These are phyloP conservation scores for Syngnathus typhle DNA, from an alignment of 2,113 vertebrate genomes.

Conservation along the genomic window DNA sequence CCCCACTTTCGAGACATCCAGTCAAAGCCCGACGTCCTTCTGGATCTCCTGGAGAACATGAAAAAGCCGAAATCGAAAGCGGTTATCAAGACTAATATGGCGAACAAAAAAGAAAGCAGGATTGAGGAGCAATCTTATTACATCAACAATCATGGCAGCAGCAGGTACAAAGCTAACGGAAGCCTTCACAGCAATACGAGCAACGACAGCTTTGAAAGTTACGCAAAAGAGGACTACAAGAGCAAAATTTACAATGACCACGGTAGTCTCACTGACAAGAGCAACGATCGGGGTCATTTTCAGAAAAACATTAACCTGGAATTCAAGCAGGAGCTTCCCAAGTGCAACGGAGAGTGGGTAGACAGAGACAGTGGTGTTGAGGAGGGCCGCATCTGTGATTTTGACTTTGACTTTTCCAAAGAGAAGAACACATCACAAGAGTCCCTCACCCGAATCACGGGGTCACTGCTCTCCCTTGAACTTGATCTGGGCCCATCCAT, in stretches of 20 bases:
- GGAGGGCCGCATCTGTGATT: constrained; percentile 73
- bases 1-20: constrained; percentile 41
- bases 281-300: constrained; percentile 47
- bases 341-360: constrained; percentile 80
- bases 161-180: constrained; percentile 47
- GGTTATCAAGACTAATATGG: constrained; percentile 68
- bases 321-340: constrained; percentile 79
- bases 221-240: constrained; percentile 43
- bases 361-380: constrained; percentile 81
- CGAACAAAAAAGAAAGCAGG: constrained; percentile 69
- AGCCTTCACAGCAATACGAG: constrained; percentile 60
- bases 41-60: constrained; percentile 69
- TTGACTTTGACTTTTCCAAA: constrained; percentile 76
- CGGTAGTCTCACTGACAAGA: constrained; percentile 26
- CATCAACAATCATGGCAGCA: constrained; percentile 71
- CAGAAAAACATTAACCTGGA: constrained; percentile 62
- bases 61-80: constrained; percentile 70
- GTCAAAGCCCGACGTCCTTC: constrained; percentile 56
- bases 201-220: constrained; percentile 56
- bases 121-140: constrained; percentile 66
- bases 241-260: constrained; percentile 38
- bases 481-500: constrained; percentile 96
- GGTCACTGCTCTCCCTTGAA: constrained; percentile 89
- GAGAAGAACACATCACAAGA: constrained; percentile 79
- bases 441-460: constrained; percentile 81